Percentiles rank a stretch among this genome's conserved stretches.
Conservation (phyloP, 2,888 invertebrate genomes). For the Dermolepida albohirtum region DNA sequence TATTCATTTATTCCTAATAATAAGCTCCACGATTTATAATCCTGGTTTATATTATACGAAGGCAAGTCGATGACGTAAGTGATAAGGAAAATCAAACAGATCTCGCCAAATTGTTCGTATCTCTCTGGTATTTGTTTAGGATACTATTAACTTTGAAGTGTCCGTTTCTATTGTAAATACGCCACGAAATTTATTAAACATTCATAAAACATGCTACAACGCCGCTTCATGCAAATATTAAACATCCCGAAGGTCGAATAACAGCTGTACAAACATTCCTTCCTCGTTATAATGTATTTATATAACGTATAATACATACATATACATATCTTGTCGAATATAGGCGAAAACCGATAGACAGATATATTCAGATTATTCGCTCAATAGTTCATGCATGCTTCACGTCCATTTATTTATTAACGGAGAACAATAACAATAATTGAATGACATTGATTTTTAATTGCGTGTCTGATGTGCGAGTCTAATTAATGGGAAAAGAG, state of each 20-base stretch:
- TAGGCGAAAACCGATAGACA: neutral
- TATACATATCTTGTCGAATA: neutral
- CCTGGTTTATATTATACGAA: too few species aligned
- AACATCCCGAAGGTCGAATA: slow-evolving; percentile 4
- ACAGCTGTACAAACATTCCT: slow-evolving; percentile 14
- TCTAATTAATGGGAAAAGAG: neutral
- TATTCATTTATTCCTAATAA: too few species aligned
- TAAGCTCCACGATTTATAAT: too few species aligned
- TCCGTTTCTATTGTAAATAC: neutral
- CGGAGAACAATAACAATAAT: neutral
- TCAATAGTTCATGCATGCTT: too few species aligned
- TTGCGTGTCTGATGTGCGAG: neutral
- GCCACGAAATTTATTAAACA: neutral
- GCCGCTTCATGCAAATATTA: slow-evolving; percentile 9
- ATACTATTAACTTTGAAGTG: neutral
- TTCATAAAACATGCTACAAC: neutral
- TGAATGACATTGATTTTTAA: slow-evolving; percentile 8
- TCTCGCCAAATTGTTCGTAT: too few species aligned
- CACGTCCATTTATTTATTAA: neutral
- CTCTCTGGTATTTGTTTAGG: neutral
- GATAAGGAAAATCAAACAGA: too few species aligned
- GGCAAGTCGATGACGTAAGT: too few species aligned
- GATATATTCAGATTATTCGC: too few species aligned
- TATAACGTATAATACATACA: neutral
- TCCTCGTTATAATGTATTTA: neutral